Base-by-base conservation (phyloP, 2,113 vertebrate genomes). In the Bos javanicus region DNA sequence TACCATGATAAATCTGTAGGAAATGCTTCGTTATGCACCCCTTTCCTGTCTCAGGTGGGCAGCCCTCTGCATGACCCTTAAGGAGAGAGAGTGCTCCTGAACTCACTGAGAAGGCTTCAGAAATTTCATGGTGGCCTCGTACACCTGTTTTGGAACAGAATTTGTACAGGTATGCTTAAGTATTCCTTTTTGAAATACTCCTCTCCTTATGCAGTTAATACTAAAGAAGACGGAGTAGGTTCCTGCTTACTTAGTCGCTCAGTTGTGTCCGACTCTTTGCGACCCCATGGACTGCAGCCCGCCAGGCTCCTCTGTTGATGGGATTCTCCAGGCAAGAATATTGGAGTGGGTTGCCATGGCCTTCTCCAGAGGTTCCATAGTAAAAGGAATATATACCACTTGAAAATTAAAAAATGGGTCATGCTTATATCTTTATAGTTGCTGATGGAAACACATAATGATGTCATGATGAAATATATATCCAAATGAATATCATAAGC, bases 241-340 rank as follows among this genome's bases (percentile, higher is more conserved):
- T 2, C 5, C n/a, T 23, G n/a, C 64, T 36, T 36, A 11, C n/a
- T 71, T 3, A 71, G 17, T 67, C 8, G 0, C 64, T 36, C 33
- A 19, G 64, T 67, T 10, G 0, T 19, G 64, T 19, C 64, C 0
- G 0, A n/a, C 7, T 19, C 33, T 67, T n/a, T 67, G 16, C 16
- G 4, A 67, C 64, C 33, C 64, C 33, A 4, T 19, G 64, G 4
- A 19, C 7, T 67, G 16, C 16, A n/a, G 33, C 64, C 33, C 4
- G 0, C 64, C 16, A 67, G 64, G 8, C 64, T 67, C 64, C 33
- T 67, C 16, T 36, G 8, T 67, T 4, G 7, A 2, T 67, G 64
- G 64, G 33, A n/a, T 67, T 67, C 64, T 67, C 64, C 64, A 36
- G 33, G 33, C 64, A 36, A 36, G 64, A 10, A 4, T 36, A 36